These are phyloP conservation scores for Tenebrio molitor DNA, from an alignment of 1,140 invertebrate species.

Conservation along the genomic window DNA sequence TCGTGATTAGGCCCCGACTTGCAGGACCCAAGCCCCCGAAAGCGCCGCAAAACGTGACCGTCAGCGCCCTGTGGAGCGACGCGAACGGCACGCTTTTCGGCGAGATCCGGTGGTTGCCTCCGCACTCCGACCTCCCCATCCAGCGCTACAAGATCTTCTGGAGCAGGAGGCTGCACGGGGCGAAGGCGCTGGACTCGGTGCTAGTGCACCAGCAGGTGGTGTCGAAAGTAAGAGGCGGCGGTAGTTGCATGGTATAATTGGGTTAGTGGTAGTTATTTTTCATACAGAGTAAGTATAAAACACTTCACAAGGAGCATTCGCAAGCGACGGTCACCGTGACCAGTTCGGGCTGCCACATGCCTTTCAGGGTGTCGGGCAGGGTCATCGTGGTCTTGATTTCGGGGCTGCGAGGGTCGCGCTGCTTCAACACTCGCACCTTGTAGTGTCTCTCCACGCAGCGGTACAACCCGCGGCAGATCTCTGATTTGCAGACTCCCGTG, in stretches of 20 bases:
- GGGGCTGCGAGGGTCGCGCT: slow-evolving; percentile 28
- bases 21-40: slow-evolving; percentile 76
- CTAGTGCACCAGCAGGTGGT: slow-evolving; percentile 73
- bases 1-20: slow-evolving; percentile 48
- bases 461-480: slow-evolving; percentile 42
- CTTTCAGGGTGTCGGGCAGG: slow-evolving; percentile 50
- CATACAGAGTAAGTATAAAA: background rate
- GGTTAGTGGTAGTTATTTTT: slow-evolving; percentile 13
- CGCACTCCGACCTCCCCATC: slow-evolving; percentile 76
- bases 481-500: slow-evolving; percentile 48
- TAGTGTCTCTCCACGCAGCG: slow-evolving; percentile 51
- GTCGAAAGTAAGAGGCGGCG: slow-evolving; percentile 68
- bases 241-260: background rate
- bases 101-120: slow-evolving; percentile 74
- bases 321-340: slow-evolving; percentile 55
- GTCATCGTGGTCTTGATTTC: background rate
- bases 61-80: slow-evolving; percentile 68
- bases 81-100: slow-evolving; percentile 70
- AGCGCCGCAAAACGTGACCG: slow-evolving; percentile 73
- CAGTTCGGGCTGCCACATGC: slow-evolving; percentile 51
- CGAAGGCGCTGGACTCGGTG: slow-evolving; percentile 71
- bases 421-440: slow-evolving; percentile 55
- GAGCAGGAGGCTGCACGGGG: slow-evolving; percentile 72
- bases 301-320: slow-evolving; percentile 52
- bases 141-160: slow-evolving; percentile 74